Base-by-base conservation (phyloP, 2,113 vertebrate genomes). In the Herpetotheres cachinnans region DNA sequence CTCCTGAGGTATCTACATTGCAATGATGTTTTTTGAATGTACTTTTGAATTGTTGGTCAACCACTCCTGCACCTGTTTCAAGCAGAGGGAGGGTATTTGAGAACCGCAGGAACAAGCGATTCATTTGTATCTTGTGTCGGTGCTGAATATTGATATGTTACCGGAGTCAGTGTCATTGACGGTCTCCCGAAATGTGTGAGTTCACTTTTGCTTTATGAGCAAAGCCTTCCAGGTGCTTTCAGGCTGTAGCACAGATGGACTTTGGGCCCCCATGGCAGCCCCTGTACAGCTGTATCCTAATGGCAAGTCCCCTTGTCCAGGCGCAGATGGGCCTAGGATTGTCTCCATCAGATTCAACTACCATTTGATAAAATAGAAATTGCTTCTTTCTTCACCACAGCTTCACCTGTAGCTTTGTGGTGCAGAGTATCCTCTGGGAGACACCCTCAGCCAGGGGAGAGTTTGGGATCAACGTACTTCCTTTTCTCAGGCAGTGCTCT, bases 31-130 rank as follows among this genome's bases (percentile, higher is more conserved):
- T 52, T 85, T 29, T 11, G 2, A 76, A 40, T 46, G 32, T 26
- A 7, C 7, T 44, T 11, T n/a, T 21, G 27, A 59, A 32, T 34
- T 67, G 6, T 9, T 61, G 36, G 30, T 61, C 54, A 81, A 16
- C 7, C 29, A 55, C 18, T n/a, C 11, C 44, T 38, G 11, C 17
- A 24, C 6, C 27, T 47, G 7, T 83, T 69, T 80, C 24, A 34
- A 44, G 30, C 20, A 61, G 52, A 44, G 34, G 32, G 7, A 2
- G 14, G 6, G 9, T 38, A 17, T 62, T 82, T 65, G 46, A 76
- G 32, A 82, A 63, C 21, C 2, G 0, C 26, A 72, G 49, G 50
- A 56, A 59, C 7, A n/a, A 62, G 25, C 0, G 0, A 32, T 36
- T 56, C 7, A 0, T 47, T 81, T 46, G 9, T 32, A 58, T 71